Evolutionary conservation across 2,797 vertebrate genomes (phyloP).

Genomic region (Galagoides demidoff): DNA sequence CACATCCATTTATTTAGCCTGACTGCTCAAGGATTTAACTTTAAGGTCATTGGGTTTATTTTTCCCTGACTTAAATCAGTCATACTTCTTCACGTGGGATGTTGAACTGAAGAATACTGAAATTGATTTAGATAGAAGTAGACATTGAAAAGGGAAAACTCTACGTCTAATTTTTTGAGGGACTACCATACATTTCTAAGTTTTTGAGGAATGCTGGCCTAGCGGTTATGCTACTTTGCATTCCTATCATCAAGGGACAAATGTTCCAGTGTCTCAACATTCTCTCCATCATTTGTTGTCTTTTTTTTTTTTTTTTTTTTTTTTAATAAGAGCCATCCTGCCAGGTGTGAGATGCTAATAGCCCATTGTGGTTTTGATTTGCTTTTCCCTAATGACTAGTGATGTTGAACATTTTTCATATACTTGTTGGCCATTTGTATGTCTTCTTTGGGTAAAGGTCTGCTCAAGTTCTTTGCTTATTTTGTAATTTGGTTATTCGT

Average conservation of each 20-base stretch:
- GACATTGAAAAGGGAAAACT: not conserved
- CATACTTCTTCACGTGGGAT: not conserved
- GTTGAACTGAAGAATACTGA: not conserved
- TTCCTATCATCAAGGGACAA: not conserved
- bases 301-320: not conserved
- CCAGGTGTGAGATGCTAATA: not conserved
- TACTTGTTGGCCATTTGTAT: not conserved
- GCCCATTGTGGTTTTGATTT: not conserved
- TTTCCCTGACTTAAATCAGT: not conserved
- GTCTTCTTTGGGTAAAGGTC: not conserved
- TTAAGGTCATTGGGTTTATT: not conserved
- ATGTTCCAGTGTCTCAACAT: not conserved
- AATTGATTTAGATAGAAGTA: not conserved
- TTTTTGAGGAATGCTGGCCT: not conserved
- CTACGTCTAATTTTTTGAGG: not conserved
- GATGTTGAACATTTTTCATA: not conserved
- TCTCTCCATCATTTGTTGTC: not conserved
- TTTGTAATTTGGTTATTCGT: not conserved
- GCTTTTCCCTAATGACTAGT: not conserved
- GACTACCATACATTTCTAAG: not conserved
- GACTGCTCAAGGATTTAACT: not conserved
- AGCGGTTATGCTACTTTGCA: not conserved
- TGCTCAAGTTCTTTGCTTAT: no score
- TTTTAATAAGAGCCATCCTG: not conserved
- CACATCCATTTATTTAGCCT: not conserved